Percentiles rank a stretch among this genome's conserved stretches.
Conservation (phyloP, 2,888 invertebrate species). For the Sarcophaga rosellei region DNA sequence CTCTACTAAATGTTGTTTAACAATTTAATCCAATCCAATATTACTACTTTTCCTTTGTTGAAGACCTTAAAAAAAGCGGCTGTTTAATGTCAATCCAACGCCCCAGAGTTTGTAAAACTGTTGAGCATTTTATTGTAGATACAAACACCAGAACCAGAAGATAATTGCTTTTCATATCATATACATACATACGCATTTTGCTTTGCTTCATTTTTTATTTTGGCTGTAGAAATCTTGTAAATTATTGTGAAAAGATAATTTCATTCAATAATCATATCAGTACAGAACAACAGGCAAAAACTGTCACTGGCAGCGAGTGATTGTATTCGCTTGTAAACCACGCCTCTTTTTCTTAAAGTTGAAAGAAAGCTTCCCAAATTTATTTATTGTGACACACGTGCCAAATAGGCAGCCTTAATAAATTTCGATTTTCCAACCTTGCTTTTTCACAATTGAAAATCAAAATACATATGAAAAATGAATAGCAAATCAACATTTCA, state of each 20-base stretch:
- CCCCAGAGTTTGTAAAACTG: slow-evolving; percentile 10
- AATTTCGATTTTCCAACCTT: not conserved
- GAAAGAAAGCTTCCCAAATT: not conserved
- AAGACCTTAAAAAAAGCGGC: slow-evolving; percentile 19
- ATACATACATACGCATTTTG: not conserved
- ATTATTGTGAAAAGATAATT: slow-evolving; percentile 41
- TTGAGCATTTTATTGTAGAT: slow-evolving; percentile 7
- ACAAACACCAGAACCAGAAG: slow-evolving; percentile 31
- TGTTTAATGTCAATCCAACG: slow-evolving; percentile 23
- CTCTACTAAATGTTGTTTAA: slow-evolving; percentile 51
- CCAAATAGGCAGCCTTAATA: slow-evolving; percentile 45
- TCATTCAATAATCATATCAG: slow-evolving; percentile 37
- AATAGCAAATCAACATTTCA: not conserved
- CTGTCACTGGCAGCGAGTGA: slow-evolving; percentile 23
- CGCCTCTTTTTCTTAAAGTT: not conserved
- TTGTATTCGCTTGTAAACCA: not conserved
- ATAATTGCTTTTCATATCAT: slow-evolving; percentile 38
- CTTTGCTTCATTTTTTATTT: too few relatives aligned
- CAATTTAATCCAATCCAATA: slow-evolving; percentile 43
- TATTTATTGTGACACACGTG: slow-evolving; percentile 45
- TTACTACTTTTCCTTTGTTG: slow-evolving; percentile 10
- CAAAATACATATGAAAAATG: not conserved
- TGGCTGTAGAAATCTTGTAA: slow-evolving; percentile 16
- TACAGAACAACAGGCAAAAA: slow-evolving; percentile 13
- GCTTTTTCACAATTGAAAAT: not conserved